These are phyloP conservation scores for Ochropleura plecta DNA, from an alignment of 2,888 invertebrate genomes.

Conservation along the genomic window DNA sequence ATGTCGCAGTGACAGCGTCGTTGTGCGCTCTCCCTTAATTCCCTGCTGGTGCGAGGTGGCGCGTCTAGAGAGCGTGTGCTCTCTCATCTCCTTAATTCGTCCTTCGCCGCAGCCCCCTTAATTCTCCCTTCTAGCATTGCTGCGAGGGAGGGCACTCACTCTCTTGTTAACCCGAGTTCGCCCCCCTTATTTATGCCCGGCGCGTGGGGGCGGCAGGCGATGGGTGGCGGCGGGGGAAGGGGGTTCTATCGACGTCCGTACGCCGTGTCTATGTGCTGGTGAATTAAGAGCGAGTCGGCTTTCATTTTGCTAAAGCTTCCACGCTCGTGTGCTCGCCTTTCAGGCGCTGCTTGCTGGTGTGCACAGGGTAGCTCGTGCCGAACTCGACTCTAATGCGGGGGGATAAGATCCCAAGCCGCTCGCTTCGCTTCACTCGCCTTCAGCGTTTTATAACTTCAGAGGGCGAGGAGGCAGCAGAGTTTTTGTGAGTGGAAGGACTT, in stretches of 20 bases:
- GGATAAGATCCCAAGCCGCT: conserved; percentile 81
- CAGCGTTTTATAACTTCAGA: conserved; percentile 88
- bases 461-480: conserved; percentile 87
- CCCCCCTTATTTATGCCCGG: conserved; percentile 89
- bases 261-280: conserved; percentile 86
- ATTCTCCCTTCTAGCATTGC: conserved; percentile 85
- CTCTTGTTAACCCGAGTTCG: conserved; percentile 89
- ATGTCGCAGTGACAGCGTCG: conserved; percentile 58
- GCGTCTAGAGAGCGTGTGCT: conserved; percentile 89
- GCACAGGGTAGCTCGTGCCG: conserved; percentile 74
- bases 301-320: conserved; percentile 90
- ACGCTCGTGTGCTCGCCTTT: conserved; percentile 90
- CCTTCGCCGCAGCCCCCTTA: conserved; percentile 90
- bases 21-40: conserved; percentile 79
- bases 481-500: conserved; percentile 90
- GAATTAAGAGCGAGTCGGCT: conserved; percentile 91
- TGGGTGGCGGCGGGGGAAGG: conserved; percentile 69
- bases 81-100: conserved; percentile 91
- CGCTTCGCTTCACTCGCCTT: conserved; percentile 77
- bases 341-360: conserved; percentile 81
- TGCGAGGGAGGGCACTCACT: conserved; percentile 83
- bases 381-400: conserved; percentile 82
- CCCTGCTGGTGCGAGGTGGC: conserved; percentile 85
- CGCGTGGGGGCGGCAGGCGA: conserved; percentile 76
- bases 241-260: conserved; percentile 83